These are phyloP conservation scores for Tenthredo livida DNA, from an alignment of 2,888 invertebrate genomes.

Conservation along the genomic window DNA sequence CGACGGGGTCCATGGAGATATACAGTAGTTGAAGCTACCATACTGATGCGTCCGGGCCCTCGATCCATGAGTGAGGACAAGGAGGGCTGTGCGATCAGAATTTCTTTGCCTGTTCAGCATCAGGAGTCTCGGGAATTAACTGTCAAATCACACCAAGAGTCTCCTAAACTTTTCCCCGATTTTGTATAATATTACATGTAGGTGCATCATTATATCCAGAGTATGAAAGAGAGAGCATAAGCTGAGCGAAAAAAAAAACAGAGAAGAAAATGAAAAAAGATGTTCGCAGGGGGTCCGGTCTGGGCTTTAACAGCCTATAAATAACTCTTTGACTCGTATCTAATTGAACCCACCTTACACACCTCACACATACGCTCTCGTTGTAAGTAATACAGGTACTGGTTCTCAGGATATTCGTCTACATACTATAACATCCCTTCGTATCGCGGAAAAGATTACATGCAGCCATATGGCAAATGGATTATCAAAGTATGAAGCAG, in stretches of 20 bases:
- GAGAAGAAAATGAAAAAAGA: conserved; percentile 42
- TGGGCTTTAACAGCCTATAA: conserved; percentile 69
- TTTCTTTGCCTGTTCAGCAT: not conserved
- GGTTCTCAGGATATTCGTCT: conserved; percentile 26
- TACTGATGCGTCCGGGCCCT: not conserved
- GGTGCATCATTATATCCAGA: not conserved
- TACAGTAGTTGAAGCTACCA: conserved; percentile 1
- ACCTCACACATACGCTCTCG: conserved; percentile 57
- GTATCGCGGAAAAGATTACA: not conserved
- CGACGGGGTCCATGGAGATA: conserved; percentile 11
- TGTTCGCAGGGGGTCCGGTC: conserved; percentile 68
- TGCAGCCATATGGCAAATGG: conserved; percentile 1
- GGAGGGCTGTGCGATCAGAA: not conserved
- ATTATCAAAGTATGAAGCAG: not conserved
- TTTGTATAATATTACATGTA: not conserved
- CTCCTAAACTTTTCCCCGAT: not conserved
- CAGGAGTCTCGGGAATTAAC: not conserved
- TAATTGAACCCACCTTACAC: conserved; percentile 70
- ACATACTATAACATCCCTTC: not conserved
- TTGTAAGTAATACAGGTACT: not conserved
- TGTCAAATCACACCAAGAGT: not conserved
- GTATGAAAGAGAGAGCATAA: not conserved
- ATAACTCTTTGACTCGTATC: conserved; percentile 70
- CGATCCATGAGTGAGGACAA: not conserved
- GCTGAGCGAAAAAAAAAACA: not conserved